Base-by-base conservation (phyloP, 2,888 invertebrate genomes). In the Mesochorus sp. region DNA sequence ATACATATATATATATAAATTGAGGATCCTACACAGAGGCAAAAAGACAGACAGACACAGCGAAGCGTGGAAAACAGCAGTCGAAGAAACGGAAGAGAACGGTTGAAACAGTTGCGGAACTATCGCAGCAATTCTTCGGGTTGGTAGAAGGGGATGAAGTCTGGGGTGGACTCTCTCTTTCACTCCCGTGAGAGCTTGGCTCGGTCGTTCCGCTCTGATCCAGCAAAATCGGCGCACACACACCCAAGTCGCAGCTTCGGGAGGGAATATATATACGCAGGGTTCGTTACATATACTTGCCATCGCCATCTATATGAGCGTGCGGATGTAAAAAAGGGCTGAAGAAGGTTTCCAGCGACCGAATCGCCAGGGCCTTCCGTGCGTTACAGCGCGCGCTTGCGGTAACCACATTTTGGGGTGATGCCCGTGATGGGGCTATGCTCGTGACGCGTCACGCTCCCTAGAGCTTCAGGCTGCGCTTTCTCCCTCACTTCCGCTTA, bases 81-180 rank as follows among this genome's bases (percentile, higher is more conserved):
- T 83, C 80, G 82, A 83, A 83, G 82, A 82, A 84, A 84, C 83
- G 80, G 79, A 85, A 84, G 84, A 64, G 73, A 85, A 85, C 83
- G 83, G 84, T 78, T 73, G 81, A 84, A 85, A 85, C 82, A 86
- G 84, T 86, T 82, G 85, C 82, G 84, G 84, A 86, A 86, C 88
- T 85, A 19, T 8, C 61, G 85, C 64, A 81, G 81, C 86, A 81
- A 85, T 87, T 88, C 85, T 87, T 86, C 76, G 74, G 75, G 82
- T 28, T 62, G 75, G 53, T 14, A 49, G 37, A 28, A 59, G n/a
- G n/a, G n/a, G n/a, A n/a, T n/a, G n/a, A n/a, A 74, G 47, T 44
- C 64, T 47, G 42, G 51, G 26, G 21, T 17, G 24, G 49, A 0
- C 1, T 21, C 44, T 21, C 19, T 3, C 44, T 17, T 8, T 5